A percentile compares a stretch with the other conserved stretches of the same genome.
phyloP scores from a whole-genome alignment of 2,888 invertebrate species.

The Amphimallon solstitiale region DNA sequence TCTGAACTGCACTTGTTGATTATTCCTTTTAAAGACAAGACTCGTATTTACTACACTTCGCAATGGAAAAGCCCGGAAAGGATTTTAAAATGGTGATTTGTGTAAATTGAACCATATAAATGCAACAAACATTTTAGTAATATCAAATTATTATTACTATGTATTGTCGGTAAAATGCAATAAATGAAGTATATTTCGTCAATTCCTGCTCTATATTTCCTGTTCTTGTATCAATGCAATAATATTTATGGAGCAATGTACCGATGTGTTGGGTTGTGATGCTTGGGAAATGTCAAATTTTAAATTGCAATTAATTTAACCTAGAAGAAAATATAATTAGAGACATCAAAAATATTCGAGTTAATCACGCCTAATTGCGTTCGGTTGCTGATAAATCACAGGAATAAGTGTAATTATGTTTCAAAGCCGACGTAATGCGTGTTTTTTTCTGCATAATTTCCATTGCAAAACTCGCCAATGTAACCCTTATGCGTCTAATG shows the following conservation, averaged over 20 bases:
- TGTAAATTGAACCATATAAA: background rate
- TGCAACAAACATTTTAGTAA: conserved; percentile 3
- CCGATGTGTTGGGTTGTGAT: background rate
- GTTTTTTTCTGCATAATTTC: conserved; percentile 14
- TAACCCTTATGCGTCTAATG: conserved; percentile 24
- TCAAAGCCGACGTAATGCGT: background rate
- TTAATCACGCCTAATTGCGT: conserved; percentile 2
- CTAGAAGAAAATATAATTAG: background rate
- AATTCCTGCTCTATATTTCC: conserved; percentile 12
- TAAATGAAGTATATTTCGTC: conserved; percentile 1
- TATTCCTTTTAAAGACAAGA: conserved; percentile 1
- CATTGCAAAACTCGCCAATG: conserved; percentile 16
- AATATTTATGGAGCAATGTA: background rate
- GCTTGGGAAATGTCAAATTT: conserved; percentile 6
- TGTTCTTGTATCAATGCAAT: background rate
- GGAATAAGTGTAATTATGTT: conserved; percentile 1
- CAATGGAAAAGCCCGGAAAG: conserved; percentile 2
- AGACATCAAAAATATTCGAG: background rate
- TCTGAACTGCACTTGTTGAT: conserved; percentile 18
- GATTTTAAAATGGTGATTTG: background rate
- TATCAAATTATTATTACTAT: background rate
- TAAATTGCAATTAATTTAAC: conserved; percentile 9
- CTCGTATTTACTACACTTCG: background rate
- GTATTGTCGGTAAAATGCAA: background rate
- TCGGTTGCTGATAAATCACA: conserved; percentile 12